phyloP scores from a whole-genome alignment of 2,113 vertebrate genomes.

The Lophura nycthemera region DNA sequence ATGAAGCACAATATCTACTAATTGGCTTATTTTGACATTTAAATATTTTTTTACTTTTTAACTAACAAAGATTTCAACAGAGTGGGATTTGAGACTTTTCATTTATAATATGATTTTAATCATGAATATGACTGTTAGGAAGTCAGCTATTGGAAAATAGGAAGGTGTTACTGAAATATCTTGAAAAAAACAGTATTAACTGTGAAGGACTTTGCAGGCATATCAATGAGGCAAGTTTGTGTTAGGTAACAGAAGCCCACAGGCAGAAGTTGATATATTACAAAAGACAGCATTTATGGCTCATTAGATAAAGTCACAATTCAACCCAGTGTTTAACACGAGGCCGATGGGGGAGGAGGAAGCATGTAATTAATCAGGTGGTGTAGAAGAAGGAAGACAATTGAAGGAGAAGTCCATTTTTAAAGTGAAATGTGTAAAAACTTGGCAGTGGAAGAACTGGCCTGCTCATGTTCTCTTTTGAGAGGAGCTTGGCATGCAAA shows the following conservation, averaged over 20 bases:
- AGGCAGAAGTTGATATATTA: constrained; percentile 34
- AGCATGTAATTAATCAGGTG: not conserved
- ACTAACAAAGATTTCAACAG: not conserved
- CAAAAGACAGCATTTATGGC: constrained; percentile 50
- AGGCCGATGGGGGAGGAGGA: not conserved
- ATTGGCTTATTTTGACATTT: not conserved
- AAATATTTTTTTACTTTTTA: not conserved
- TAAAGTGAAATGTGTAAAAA: not conserved
- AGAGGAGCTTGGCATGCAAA: not conserved
- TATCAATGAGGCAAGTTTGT: not conserved
- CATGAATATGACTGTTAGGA: not conserved
- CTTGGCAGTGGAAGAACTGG: not conserved
- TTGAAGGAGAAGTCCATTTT: not conserved
- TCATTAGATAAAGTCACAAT: constrained; percentile 54
- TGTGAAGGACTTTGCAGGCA: not conserved
- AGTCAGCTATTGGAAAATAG: not conserved
- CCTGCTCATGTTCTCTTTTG: not conserved
- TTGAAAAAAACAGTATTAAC: not conserved
- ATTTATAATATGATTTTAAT: not conserved
- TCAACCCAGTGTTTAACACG: not conserved
- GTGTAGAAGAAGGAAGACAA: not conserved
- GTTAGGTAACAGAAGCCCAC: constrained; percentile 29
- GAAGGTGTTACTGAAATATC: not conserved
- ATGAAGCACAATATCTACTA: not conserved
- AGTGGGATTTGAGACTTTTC: not conserved